These are phyloP conservation scores for Doris montereyensis DNA, from an alignment of 2,888 invertebrate genomes.

Conservation along the genomic window DNA sequence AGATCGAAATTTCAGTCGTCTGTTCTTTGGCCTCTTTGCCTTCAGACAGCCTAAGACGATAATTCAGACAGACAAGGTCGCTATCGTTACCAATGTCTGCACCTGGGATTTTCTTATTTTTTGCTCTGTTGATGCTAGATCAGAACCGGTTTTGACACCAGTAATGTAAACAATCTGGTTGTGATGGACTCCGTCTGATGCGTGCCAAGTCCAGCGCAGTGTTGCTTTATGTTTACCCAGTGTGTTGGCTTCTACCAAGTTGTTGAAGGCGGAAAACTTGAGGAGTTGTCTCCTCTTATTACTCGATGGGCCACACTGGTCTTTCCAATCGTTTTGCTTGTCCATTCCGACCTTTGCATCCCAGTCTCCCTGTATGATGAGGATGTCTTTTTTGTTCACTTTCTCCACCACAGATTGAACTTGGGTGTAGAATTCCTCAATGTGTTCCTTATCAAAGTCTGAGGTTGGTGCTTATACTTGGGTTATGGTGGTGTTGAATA, in stretches of 20 bases:
- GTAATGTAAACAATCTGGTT: constrained; percentile 43
- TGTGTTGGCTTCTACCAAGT: constrained; percentile 10
- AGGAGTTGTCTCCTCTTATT: constrained; percentile 18
- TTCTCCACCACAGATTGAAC: constrained; percentile 37
- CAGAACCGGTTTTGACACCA: constrained; percentile 28
- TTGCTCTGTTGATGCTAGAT: constrained; percentile 25
- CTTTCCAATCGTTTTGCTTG: constrained; percentile 37
- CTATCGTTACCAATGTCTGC: background rate
- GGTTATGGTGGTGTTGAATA: constrained; percentile 45
- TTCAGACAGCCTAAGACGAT: background rate
- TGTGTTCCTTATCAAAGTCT: constrained; percentile 10
- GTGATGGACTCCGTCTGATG: constrained; percentile 33
- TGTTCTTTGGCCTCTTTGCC: too few species aligned
- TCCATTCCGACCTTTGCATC: constrained; percentile 44
- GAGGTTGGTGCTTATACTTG: constrained; percentile 39
- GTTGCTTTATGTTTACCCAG: constrained; percentile 23
- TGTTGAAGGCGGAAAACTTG: constrained; percentile 22
- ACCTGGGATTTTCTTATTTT: background rate
- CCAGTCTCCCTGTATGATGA: constrained; percentile 44
- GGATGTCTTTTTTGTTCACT: constrained; percentile 43
- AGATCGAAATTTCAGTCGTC: too few species aligned
- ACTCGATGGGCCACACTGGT: constrained; percentile 33
- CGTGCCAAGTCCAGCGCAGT: constrained; percentile 8
- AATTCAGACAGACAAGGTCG: background rate
- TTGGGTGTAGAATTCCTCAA: constrained; percentile 42